Evolutionary conservation across 2,797 vertebrate species (phyloP).

Genomic region (Carapus acus): DNA sequence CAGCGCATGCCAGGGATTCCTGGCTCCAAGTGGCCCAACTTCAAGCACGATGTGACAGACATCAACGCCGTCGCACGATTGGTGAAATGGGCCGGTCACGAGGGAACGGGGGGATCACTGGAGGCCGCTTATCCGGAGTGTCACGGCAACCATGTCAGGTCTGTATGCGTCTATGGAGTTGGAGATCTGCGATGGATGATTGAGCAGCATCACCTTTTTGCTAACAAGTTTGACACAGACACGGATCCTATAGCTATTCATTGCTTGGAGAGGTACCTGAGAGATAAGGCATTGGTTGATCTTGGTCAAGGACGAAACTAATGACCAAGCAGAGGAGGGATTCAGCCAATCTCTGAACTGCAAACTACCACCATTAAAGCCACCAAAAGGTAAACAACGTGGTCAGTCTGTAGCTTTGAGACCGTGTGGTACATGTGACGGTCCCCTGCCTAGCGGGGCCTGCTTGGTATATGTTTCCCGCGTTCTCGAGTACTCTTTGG

Average conservation of each 20-base stretch:
- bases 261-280: constrained; percentile 82
- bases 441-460: too few relatives aligned
- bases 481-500: too few relatives aligned
- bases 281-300: constrained; percentile 71
- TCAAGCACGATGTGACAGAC: constrained; percentile 79
- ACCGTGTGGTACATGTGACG: too few relatives aligned
- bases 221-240: constrained; percentile 85
- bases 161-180: constrained; percentile 79
- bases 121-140: constrained; percentile 78
- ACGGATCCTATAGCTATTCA: constrained; percentile 74
- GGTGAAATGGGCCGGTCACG: constrained; percentile 82
- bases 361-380: too few relatives aligned
- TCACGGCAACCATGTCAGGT: constrained; percentile 72
- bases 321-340: too few relatives aligned
- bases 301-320: neutral
- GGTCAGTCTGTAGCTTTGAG: too few relatives aligned
- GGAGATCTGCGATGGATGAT: constrained; percentile 85
- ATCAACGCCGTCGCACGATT: constrained; percentile 77
- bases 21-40: constrained; percentile 68
- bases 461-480: too few relatives aligned
- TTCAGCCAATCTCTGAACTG: too few relatives aligned
- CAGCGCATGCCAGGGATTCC: constrained; percentile 80
- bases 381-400: too few relatives aligned
- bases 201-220: constrained; percentile 84
- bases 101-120: constrained; percentile 64